phyloP scores from a whole-genome alignment of 2,797 vertebrate species.

The Enteromius radiatus region DNA sequence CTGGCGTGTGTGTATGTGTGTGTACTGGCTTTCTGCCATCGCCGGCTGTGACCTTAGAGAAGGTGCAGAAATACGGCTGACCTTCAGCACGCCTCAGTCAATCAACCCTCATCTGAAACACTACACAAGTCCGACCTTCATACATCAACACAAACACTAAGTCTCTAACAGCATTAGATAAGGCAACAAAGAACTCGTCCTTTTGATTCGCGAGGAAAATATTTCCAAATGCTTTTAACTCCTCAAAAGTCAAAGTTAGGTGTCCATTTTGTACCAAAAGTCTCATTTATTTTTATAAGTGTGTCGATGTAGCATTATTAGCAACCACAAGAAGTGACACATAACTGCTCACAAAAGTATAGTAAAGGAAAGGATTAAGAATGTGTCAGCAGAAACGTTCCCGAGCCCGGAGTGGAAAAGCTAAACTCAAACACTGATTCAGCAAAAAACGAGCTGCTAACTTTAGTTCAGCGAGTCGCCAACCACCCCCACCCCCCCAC shows the following conservation, averaged over 20 bases:
- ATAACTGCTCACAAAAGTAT: constrained; percentile 44
- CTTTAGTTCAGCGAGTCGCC: constrained; percentile 56
- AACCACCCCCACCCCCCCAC: not conserved
- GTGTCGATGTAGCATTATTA: constrained; percentile 27
- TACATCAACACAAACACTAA: constrained; percentile 37
- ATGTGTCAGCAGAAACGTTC: constrained; percentile 61
- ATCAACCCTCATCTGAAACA: constrained; percentile 49
- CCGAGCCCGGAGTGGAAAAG: constrained; percentile 55
- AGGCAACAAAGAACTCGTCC: constrained; percentile 25
- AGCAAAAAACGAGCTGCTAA: constrained; percentile 56
- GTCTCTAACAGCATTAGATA: constrained; percentile 25
- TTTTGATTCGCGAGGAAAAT: constrained; percentile 4
- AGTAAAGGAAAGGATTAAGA: constrained; percentile 47
- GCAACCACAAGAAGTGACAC: constrained; percentile 27
- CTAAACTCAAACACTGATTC: constrained; percentile 62
- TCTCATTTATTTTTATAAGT: constrained; percentile 31
- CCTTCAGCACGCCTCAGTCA: constrained; percentile 51
- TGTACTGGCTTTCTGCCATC: constrained; percentile 48
- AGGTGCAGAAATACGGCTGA: constrained; percentile 49
- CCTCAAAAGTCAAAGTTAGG: not conserved
- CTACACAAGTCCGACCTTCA: constrained; percentile 46
- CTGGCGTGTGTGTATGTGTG: constrained; percentile 26
- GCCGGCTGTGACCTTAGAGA: constrained; percentile 42
- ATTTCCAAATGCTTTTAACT: constrained; percentile 27
- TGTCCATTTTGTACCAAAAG: not conserved